phyloP scores from a whole-genome alignment of 1,140 invertebrate genomes.

The Ceratosolen fusciceps region DNA sequence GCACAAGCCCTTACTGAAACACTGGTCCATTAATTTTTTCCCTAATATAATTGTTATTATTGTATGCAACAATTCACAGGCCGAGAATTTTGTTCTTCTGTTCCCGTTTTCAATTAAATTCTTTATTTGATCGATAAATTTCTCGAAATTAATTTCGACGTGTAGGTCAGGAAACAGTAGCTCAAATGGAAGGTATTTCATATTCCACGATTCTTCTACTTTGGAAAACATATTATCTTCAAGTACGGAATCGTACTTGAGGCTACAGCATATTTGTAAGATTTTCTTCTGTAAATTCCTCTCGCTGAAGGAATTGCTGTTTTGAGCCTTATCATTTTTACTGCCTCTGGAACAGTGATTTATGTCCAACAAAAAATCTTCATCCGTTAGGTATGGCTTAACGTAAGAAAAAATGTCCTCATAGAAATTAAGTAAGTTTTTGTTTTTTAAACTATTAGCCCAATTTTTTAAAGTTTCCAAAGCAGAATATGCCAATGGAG shows the following conservation, averaged over 20 bases:
- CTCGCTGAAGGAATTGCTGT: slow-evolving; percentile 49
- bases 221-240: slow-evolving; percentile 65
- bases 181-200: slow-evolving; percentile 72
- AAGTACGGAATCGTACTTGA: slow-evolving; percentile 69
- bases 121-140: slow-evolving; percentile 76
- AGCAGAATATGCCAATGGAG: slow-evolving; percentile 73
- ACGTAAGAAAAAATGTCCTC: slow-evolving; percentile 69
- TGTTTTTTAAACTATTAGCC: slow-evolving; percentile 60
- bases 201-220: slow-evolving; percentile 73
- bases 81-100: slow-evolving; percentile 77
- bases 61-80: slow-evolving; percentile 80
- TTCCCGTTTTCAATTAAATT: slow-evolving; percentile 75
- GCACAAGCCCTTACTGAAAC: slow-evolving; percentile 67
- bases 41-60: slow-evolving; percentile 76
- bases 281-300: slow-evolving; percentile 63
- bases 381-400: slow-evolving; percentile 72
- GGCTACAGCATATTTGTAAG: slow-evolving; percentile 60
- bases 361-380: slow-evolving; percentile 59
- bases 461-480: slow-evolving; percentile 75
- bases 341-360: slow-evolving; percentile 41
- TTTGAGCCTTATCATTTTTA: not conserved
- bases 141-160: slow-evolving; percentile 75
- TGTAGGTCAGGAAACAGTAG: slow-evolving; percentile 75
- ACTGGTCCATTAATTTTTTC: slow-evolving; percentile 59
- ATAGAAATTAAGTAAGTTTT: slow-evolving; percentile 64